Conservation (phyloP, 2,113 vertebrate species). For the Falcunculus frontatus region DNA sequence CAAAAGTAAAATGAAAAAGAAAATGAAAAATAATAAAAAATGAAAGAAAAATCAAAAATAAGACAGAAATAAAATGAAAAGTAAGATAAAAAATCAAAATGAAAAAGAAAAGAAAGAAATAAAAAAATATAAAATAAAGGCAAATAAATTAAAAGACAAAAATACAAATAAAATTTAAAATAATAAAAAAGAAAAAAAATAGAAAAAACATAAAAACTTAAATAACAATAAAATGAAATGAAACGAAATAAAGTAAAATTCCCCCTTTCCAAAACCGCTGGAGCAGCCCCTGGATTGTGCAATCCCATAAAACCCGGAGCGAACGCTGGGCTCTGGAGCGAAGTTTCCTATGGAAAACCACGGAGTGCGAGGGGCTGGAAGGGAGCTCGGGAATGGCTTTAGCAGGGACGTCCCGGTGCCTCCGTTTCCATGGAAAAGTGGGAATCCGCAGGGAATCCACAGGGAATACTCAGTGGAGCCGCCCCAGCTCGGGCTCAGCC, state of each 20-base stretch:
- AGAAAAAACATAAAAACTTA: background rate
- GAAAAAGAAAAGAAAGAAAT: background rate
- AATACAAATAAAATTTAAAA: background rate
- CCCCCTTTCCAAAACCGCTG: background rate
- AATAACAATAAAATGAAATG: background rate
- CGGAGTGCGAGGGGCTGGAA: background rate
- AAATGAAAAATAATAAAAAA: background rate
- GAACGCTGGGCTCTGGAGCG: background rate
- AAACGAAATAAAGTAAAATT: background rate
- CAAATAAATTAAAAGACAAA: background rate
- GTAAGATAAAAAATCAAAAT: background rate
- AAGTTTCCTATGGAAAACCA: conserved; percentile 25
- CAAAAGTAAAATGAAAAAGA: background rate
- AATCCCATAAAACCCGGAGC: background rate
- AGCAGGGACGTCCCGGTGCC: background rate
- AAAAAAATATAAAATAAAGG: background rate
- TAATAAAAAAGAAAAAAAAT: background rate
- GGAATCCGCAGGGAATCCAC: background rate
- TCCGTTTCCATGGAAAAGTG: background rate
- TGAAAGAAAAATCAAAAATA: background rate
- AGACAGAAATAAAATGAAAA: background rate
- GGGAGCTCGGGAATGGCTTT: background rate
- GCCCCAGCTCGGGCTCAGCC: background rate
- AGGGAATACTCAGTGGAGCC: background rate
- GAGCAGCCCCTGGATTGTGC: background rate